Base-by-base conservation (phyloP, 1,140 invertebrate species). In the Akabosia matsudoensis region DNA sequence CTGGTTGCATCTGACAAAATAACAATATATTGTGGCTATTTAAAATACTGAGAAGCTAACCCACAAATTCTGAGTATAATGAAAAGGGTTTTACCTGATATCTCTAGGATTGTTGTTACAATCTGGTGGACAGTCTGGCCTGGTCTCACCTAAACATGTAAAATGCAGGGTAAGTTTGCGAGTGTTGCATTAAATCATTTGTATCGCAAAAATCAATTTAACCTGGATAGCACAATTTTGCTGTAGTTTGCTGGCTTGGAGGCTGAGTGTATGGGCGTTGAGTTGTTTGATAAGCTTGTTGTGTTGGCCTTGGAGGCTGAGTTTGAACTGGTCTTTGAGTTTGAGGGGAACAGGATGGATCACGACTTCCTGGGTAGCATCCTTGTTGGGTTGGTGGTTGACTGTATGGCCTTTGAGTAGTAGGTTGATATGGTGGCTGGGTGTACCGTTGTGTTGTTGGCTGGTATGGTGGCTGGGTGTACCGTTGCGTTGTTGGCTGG, bases 21-120 rank as follows among this genome's bases (percentile, higher is more conserved):
- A 26, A 76, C 64, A n/a, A 81, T 79, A 14, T 82, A 78, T 22
- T 83, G 67, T n/a, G 82, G 80, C 76, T 4, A 75, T 78, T 81
- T n/a, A n/a, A n/a, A n/a, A n/a, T n/a, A n/a, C n/a, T n/a, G n/a
- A n/a, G n/a, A n/a, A 70, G 81, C 76, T 4, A 83, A 14, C n/a
- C n/a, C n/a, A n/a, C n/a, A n/a, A n/a, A n/a, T n/a, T n/a, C n/a
- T n/a, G n/a, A n/a, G n/a, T 14, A n/a, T 52, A 14, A 51, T n/a
- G n/a, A n/a, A n/a, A n/a, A n/a, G n/a, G n/a, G n/a, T n/a, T n/a
- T n/a, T n/a, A 61, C 24, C 54, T 61, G 14, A 61, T 67, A 31
- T 67, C 61, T n/a, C 28, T 28, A 1, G 61, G 61, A 31, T 67
- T 67, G 30, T 28, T 30, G 7, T 28, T 4, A 31, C 61, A 67